Percentiles rank a stretch among this genome's conserved stretches.
These are phyloP conservation scores for Eutolmus rufibarbis DNA, from an alignment of 2,888 invertebrate species.

Conservation along the genomic window DNA sequence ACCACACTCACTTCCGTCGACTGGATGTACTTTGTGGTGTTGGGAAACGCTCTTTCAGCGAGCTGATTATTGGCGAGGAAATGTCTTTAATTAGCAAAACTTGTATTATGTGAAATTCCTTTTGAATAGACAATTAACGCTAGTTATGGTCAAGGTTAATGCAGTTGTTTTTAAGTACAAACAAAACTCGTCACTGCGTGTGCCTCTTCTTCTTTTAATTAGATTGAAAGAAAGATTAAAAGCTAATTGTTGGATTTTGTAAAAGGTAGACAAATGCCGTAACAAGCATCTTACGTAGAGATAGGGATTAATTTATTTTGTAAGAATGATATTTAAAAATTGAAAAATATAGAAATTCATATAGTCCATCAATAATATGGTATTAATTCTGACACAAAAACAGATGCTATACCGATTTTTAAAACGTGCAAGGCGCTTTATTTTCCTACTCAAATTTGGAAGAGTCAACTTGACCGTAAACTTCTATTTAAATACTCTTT, in stretches of 20 bases:
- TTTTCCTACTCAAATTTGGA: too few species aligned
- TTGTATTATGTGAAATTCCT: not conserved
- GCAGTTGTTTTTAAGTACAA: not conserved
- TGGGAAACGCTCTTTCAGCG: not conserved
- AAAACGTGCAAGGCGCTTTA: too few species aligned
- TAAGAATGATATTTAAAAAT: too few species aligned
- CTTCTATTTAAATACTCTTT: too few species aligned
- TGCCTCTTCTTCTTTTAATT: not conserved
- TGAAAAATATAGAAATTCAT: too few species aligned
- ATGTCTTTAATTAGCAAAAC: not conserved
- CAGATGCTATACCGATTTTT: too few species aligned
- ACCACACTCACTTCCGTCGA: not conserved
- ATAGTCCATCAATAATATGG: too few species aligned
- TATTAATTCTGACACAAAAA: too few species aligned
- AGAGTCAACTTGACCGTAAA: too few species aligned
- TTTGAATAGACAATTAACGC: not conserved
- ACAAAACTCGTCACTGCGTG: not conserved
- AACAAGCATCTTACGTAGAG: too few species aligned
- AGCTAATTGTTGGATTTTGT: not conserved
- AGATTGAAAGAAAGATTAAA: not conserved
- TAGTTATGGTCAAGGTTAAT: not conserved
- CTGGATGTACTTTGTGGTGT: not conserved
- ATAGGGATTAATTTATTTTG: too few species aligned
- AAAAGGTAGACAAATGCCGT: not conserved
- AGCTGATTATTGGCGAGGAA: not conserved